Evolutionary conservation across 1,140 invertebrate species (phyloP), one percentile per base, ranked within the genome.

Genomic region (Bombus waltoni): DNA sequence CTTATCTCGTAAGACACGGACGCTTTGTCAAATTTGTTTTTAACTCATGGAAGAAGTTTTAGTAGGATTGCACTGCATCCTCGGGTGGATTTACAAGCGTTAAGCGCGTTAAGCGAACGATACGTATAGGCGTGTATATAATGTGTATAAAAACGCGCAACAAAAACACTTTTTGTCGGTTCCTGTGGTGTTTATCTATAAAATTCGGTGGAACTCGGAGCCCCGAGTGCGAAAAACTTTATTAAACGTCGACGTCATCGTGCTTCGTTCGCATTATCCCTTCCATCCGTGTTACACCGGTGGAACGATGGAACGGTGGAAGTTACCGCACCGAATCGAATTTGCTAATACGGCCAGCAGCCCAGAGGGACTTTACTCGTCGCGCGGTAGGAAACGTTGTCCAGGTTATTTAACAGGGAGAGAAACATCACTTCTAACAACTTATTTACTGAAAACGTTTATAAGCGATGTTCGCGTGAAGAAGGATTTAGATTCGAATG

Each of bases 301-400:
- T 47, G 32, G 35, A 35, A 22, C 66, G 65, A 35, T 68, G 32
- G 32, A 68, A 22, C 71, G 78, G 76, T 59, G 79, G 59, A 76
- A 83, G 79, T 86, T 83, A 89, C 88, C 87, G 72, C 75, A 66
- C 47, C 79, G 82, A 89, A 87, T 90, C 89, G 82, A 90, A 90
- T 90, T 90, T 87, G 85, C 74, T 90, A 89, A 90, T 89, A 89
- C 70, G 82, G 18, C 38, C 38, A 11, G 32, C 78, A 28, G 57
- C 62, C 44, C 70, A 44, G 32, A 71, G 66, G 65, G 83, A 62
- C 83, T 79, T 40, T 44, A 44, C 70, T 79, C 77, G 75, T 83
- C 74, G 87, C 77, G 86, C 76, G 76, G 66, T 78, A 81, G 68
- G 40, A 28, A 76, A 18, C 72, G 76, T 70, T 59, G 70, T 53